phyloP scores from a whole-genome alignment of 2,888 invertebrate species.

The Rhamnusium bicolor region DNA sequence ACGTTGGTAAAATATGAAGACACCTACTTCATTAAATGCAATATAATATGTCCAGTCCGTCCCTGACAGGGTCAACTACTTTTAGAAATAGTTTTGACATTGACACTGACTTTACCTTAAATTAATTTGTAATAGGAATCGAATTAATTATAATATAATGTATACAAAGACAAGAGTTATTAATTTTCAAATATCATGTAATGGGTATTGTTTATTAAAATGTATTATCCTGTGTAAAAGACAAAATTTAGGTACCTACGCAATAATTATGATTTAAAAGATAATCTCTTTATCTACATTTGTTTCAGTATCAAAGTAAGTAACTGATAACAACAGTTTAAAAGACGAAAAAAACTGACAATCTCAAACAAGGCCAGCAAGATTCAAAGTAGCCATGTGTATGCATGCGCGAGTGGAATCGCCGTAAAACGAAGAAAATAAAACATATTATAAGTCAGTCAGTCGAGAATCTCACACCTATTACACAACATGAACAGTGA shows the following conservation, averaged over 20 bases:
- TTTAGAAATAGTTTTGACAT: background rate
- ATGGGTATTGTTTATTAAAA: too few relatives aligned
- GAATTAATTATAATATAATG: background rate
- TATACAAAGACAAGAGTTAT: too few relatives aligned
- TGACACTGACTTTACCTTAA: background rate
- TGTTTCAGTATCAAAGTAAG: background rate
- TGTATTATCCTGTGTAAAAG: too few relatives aligned
- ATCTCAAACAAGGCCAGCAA: constrained; percentile 5
- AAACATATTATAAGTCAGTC: constrained; percentile 2
- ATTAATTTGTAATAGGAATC: background rate
- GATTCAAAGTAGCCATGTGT: background rate
- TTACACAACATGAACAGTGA: constrained; percentile 30
- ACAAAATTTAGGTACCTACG: too few relatives aligned
- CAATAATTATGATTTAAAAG: too few relatives aligned
- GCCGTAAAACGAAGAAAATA: background rate
- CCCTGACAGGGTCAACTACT: background rate
- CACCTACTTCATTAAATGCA: background rate
- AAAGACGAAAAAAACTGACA: background rate
- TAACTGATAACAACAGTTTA: background rate
- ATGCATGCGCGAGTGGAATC: background rate
- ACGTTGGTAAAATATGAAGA: background rate
- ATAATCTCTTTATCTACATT: too few relatives aligned
- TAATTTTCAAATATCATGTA: too few relatives aligned
- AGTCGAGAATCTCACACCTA: constrained; percentile 21
- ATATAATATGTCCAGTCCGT: background rate